phyloP scores from a whole-genome alignment of 2,113 vertebrate genomes.

The Petrocephalus microphthalmus region DNA sequence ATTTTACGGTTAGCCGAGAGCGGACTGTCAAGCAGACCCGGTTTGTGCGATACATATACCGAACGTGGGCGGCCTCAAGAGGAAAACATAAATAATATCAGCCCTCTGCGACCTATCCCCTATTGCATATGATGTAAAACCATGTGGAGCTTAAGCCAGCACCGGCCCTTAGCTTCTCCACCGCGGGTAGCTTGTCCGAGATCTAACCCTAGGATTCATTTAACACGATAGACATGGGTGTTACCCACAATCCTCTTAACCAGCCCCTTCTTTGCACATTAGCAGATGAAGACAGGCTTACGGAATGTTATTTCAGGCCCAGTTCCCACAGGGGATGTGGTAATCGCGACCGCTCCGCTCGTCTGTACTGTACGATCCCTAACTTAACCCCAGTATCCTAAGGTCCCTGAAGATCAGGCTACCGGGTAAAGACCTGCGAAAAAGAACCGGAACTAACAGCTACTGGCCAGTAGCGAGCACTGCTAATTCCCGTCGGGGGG shows the following conservation, averaged over 20 bases:
- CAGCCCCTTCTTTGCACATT: conserved; percentile 23
- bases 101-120: neutral
- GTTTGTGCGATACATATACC: neutral
- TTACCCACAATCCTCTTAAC: conserved; percentile 30
- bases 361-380: neutral
- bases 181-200: neutral
- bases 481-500: neutral
- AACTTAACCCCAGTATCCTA: neutral
- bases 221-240: conserved; percentile 23
- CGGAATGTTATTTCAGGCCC: conserved; percentile 52
- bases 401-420: neutral
- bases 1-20: neutral
- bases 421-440: neutral
- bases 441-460: neutral
- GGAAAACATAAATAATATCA: neutral
- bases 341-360: neutral
- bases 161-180: neutral
- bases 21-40: neutral
- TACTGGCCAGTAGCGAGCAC: neutral
- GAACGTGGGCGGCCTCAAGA: neutral
- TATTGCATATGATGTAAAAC: neutral
- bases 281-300: conserved; percentile 44
- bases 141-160: neutral
- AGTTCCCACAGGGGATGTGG: neutral
- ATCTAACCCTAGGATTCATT: neutral